Evolutionary conservation across 2,797 vertebrate species (phyloP), one percentile per base, ranked within the genome.

Genomic region (Alosa sapidissima): DNA sequence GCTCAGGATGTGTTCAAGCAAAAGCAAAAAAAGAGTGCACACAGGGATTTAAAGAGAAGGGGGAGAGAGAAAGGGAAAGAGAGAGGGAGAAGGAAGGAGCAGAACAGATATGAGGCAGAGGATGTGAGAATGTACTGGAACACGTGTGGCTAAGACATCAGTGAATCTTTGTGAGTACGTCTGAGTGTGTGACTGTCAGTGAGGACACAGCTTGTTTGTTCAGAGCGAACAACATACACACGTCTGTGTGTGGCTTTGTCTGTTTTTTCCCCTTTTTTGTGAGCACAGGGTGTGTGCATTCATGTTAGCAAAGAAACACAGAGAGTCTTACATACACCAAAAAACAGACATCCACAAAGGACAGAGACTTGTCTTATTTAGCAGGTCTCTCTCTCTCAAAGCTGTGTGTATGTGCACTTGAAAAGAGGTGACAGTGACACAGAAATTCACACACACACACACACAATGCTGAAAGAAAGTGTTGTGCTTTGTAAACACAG

Each of bases 1-100:
- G 84, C 86, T 86, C 83, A 89, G 87, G 88, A 91, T 87, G 88
- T 89, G 87, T 88, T 84, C 84, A 62, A 84, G 28, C 86, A 87
- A 85, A 87, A 87, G 28, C 28, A 28, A 28, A n/a, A 83, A n/a
- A 52, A 16, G 52, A 83, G 36, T 45, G 68, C 33, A 82, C 10
- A 60, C 68, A 62, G 84, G 85, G 83, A 72, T 60, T 83, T 83
- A 81, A 84, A 89, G 52, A 62, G 78, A 82, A 48, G 62, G 86
- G 36, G 4, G 41, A 41, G 41, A 51, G 49, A 51, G 16, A 52
- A 28, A 81, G 75, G n/a, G 82, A 78, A 11, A 83, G 72, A 36
- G 78, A 10, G 58, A 33, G 75, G n/a, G 51, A 87, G 41, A 68
- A 84, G 87, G 54, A 60, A n/a, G 54, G 62, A 62, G 60, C n/a